Evolutionary conservation across 1,140 invertebrate genomes (phyloP), one percentile per base, ranked within the genome.

Genomic region (Hylaeus volcanicus): DNA sequence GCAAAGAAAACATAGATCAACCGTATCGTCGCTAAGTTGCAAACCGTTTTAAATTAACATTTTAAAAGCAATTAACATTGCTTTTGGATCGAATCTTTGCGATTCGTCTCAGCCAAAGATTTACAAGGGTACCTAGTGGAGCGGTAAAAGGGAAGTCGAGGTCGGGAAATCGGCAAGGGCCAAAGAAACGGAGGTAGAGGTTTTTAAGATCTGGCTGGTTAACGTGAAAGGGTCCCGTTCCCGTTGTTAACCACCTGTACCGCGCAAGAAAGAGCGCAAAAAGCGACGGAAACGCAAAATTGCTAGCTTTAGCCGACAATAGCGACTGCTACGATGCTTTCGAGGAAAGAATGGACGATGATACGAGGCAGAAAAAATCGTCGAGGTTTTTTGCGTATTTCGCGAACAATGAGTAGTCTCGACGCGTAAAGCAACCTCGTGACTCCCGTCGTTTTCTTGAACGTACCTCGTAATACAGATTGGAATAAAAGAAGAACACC

Each of bases 291-390:
- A 58, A 60, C 55, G 26, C 11, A 41, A 77, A 77, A 77, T 77
- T 77, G 56, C 74, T 8, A 48, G 8, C 53, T 53, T 53, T 48
- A 77, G 60, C 65, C 58, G 74, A 77, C 66, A 56, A 77, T 76
- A 41, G 72, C 5, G 4, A 5, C 15, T 8, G 43, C 14, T 60
- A 39, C 9, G 15, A 66, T 41, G 37, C 51, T 66, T 55, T 66
- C 12, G 39, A 51, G 55, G 2, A 26, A 26, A 65, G 41, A 39
- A 65, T 45, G 41, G 14, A 5, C 37, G 5, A 12, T 41, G 26
- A 56, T 15, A 14, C 39, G 51, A 9, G 51, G 61, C 58, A 39
- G 61, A 75, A 75, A 26, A 37, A 37, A 8, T 51, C 51, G 11
- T n/a, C n/a, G 8, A 37, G 8, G 64, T 56, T 58, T 58, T 56